Base-by-base conservation (phyloP, 2,888 invertebrate species). In the Pyrgus malvae region DNA sequence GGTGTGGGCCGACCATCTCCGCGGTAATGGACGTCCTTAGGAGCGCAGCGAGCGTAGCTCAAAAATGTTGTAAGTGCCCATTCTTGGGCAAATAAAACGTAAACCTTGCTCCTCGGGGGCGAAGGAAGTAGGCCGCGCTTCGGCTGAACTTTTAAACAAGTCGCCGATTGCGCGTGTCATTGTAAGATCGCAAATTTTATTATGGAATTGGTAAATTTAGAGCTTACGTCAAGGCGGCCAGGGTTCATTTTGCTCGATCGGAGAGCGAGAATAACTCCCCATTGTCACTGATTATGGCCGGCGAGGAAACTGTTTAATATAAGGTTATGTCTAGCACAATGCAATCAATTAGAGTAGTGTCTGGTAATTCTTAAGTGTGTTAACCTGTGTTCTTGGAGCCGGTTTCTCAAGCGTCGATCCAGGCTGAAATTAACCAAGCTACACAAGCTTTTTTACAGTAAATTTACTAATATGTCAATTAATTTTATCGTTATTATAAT, bases 251-350 rank as follows among this genome's bases (percentile, higher is more conserved):
- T 70, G 21, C 37, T 11, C 1, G 11, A 11, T 8, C 11, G 25
- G 3, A 3, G 4, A 16, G 9, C 60, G 60, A 55, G 65, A 73
- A 78, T 73, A 75, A 76, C 76, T 74, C 66, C 68, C 71, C 71
- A 74, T 76, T 75, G 78, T 78, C 76, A 76, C 76, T 76, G 78
- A 73, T 70, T 70, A 69, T 59, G 62, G 64, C 63, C 68, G 61
- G 66, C 60, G 70, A 74, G 75, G 75, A 77, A 79, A 79, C 73
- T 72, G 74, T 78, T 76, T 76, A 76, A 76, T 75, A 72, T 76
- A 74, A 72, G 71, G 67, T 65, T 70, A 72, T 68, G 66, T 75
- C 69, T 66, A 70, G 71, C 67, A 72, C 70, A 69, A 73, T 72
- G 68, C 69, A 68, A 77, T 80, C 75, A 77, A 78, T 78, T 76